Evolutionary conservation across 2,888 invertebrate species (phyloP).

Genomic region (Dusona sp.): DNA sequence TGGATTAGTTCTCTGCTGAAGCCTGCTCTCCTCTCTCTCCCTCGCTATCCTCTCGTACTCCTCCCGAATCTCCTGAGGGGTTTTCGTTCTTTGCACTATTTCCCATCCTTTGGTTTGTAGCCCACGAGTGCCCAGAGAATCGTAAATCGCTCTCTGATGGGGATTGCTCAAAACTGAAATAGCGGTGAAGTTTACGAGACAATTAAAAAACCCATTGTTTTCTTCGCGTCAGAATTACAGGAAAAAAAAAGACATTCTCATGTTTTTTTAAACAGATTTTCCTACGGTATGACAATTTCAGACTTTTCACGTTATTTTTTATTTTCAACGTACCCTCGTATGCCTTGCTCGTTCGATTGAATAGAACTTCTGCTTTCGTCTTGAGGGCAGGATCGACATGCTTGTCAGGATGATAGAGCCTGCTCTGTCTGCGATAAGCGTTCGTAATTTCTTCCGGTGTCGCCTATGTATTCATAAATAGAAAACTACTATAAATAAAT

Average conservation of each 20-base stretch:
- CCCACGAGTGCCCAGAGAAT: slow-evolving; percentile 92
- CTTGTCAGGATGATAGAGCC: slow-evolving; percentile 98
- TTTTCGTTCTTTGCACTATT: slow-evolving; percentile 95
- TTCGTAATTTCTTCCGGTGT: slow-evolving; percentile 96
- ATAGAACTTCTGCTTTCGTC: slow-evolving; percentile 95
- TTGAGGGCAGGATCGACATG: slow-evolving; percentile 94
- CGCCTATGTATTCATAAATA: slow-evolving; percentile 89
- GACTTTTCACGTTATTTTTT: neutral
- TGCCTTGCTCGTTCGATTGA: slow-evolving; percentile 96
- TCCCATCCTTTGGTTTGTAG: slow-evolving; percentile 98
- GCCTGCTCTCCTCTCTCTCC: slow-evolving; percentile 93
- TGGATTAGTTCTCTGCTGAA: slow-evolving; percentile 97
- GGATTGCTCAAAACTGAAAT: slow-evolving; percentile 94
- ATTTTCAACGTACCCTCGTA: slow-evolving; percentile 90
- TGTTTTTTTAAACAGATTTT: neutral
- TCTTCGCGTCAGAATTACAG: neutral
- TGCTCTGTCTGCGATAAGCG: slow-evolving; percentile 96
- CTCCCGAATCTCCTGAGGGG: slow-evolving; percentile 97
- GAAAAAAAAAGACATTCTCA: neutral
- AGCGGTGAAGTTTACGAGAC: neutral
- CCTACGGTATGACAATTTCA: neutral
- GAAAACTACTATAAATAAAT: neutral
- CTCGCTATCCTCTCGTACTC: slow-evolving; percentile 96
- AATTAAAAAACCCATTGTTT: neutral
- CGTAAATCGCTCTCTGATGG: slow-evolving; percentile 97